A percentile compares a stretch with the other conserved stretches of the same genome.
Conservation (phyloP, 2,797 vertebrate species). For the Premnoplex brunnescens region DNA sequence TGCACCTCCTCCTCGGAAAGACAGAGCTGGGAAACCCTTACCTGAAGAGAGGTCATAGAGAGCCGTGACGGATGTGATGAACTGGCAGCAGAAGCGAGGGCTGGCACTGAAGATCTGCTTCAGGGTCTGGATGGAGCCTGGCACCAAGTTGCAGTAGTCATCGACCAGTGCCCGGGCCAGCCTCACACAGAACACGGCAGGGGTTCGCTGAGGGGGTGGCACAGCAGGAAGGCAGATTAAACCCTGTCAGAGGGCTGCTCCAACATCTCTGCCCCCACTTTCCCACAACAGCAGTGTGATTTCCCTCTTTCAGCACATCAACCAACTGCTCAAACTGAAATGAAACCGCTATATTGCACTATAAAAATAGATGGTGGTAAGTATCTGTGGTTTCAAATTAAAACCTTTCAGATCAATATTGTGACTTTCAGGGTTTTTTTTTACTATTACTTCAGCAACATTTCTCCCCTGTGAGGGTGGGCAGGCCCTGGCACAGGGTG, state of each 20-base stretch:
- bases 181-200: slow-evolving; percentile 87
- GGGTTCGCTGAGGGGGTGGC: slow-evolving; percentile 81
- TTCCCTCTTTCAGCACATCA: not conserved
- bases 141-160: slow-evolving; percentile 93
- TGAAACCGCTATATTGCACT: not conserved
- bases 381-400: not conserved
- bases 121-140: slow-evolving; percentile 88
- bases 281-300: not conserved
- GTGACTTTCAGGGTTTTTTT: not conserved
- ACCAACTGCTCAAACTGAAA: not conserved
- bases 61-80: slow-evolving; percentile 90
- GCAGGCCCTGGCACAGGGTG: not conserved
- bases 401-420: not conserved
- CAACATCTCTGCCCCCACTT: not conserved
- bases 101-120: slow-evolving; percentile 90
- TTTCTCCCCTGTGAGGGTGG: not conserved
- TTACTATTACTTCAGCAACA: not conserved
- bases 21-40: not conserved
- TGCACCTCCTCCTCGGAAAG: not conserved
- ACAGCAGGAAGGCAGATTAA: not conserved
- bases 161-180: slow-evolving; percentile 91
- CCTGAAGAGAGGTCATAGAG: slow-evolving; percentile 91
- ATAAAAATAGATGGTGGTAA: not conserved
- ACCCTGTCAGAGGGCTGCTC: not conserved
- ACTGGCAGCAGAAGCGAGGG: slow-evolving; percentile 97